These are phyloP conservation scores for Lineus longissimus DNA, from an alignment of 1,140 invertebrate genomes.

Conservation along the genomic window DNA sequence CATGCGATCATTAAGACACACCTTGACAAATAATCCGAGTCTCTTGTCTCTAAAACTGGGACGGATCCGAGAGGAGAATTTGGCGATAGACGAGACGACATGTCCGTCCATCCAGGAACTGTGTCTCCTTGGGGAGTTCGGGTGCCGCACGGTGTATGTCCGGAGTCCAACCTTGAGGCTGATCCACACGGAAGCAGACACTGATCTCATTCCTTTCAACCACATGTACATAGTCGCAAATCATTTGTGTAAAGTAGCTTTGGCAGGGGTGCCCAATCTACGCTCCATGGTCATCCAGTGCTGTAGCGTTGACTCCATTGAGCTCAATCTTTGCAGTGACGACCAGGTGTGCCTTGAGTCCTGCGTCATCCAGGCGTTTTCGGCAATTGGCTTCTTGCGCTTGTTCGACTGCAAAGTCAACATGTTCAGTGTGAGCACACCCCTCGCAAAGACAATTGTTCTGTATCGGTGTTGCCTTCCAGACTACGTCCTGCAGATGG, in stretches of 20 bases:
- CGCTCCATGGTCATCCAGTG: slow-evolving; percentile 42
- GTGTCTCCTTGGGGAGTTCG: slow-evolving; percentile 38
- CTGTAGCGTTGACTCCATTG: slow-evolving; percentile 41
- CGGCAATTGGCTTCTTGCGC: slow-evolving; percentile 39
- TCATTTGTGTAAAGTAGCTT: slow-evolving; percentile 41
- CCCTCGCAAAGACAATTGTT: slow-evolving; percentile 40
- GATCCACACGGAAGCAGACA: slow-evolving; percentile 40
- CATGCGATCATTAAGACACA: slow-evolving; percentile 29
- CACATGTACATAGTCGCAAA: slow-evolving; percentile 46
- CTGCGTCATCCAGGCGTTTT: slow-evolving; percentile 40
- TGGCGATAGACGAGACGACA: slow-evolving; percentile 36
- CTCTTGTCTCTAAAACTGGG: slow-evolving; percentile 33
- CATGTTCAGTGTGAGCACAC: slow-evolving; percentile 36
- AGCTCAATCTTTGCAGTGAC: slow-evolving; percentile 44
- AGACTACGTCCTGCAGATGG: slow-evolving; percentile 44
- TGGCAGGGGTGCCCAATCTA: slow-evolving; percentile 37
- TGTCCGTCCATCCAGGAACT: slow-evolving; percentile 38
- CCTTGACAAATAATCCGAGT: slow-evolving; percentile 26
- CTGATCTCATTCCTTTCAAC: slow-evolving; percentile 38
- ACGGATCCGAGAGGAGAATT: slow-evolving; percentile 36
- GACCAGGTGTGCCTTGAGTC: slow-evolving; percentile 41
- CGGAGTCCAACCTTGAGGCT: slow-evolving; percentile 37
- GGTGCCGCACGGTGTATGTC: slow-evolving; percentile 39
- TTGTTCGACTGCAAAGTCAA: slow-evolving; percentile 45
- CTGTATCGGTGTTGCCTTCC: slow-evolving; percentile 41